Conservation (phyloP, 2,797 vertebrate species). For the Pantherophis vulpinus region DNA sequence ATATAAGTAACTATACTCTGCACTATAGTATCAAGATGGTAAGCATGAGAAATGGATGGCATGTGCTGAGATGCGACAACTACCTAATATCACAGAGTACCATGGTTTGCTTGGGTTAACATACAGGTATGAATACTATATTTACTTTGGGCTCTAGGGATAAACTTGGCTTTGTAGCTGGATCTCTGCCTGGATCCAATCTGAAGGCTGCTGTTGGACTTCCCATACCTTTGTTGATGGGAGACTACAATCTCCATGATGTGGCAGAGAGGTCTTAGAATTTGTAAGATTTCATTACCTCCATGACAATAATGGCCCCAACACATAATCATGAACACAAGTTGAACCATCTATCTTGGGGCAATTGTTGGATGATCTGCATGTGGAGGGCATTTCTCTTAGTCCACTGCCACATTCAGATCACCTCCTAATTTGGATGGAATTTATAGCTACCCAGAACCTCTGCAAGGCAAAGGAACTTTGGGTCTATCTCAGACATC, state of each 20-base stretch:
- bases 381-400: background rate
- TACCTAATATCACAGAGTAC: background rate
- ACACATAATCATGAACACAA: background rate
- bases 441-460: background rate
- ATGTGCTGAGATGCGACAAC: background rate
- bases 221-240: background rate
- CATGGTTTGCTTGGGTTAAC: background rate
- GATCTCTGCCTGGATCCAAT: background rate
- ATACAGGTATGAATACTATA: background rate
- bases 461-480: background rate
- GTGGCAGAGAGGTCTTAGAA: background rate
- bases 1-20: background rate
- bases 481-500: background rate
- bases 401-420: background rate
- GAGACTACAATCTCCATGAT: background rate
- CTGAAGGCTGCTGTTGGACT: background rate
- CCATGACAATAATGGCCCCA: background rate
- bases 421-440: background rate
- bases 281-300: background rate
- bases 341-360: background rate
- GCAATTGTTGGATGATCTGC: background rate
- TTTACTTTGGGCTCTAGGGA: background rate
- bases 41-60: background rate
- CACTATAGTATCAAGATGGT: background rate
- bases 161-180: background rate